Evolutionary conservation across 2,888 invertebrate genomes (phyloP).

Genomic region (Anoncus sp.): DNA sequence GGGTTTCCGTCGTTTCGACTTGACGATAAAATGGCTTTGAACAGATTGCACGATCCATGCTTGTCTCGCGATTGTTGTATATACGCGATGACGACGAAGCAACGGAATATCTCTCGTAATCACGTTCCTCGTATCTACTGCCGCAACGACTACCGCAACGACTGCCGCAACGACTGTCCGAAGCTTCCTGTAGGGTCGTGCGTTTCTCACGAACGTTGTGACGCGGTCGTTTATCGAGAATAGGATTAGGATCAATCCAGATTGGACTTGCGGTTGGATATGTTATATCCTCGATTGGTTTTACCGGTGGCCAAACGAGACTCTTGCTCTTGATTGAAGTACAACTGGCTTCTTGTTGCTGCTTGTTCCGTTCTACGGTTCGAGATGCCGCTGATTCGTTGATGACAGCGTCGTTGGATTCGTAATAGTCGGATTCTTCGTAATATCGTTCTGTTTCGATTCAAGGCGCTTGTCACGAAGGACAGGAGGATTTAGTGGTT

Average conservation of each 20-base stretch:
- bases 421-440: conserved; percentile 73
- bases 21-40: conserved; percentile 77
- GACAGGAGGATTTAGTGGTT: background rate
- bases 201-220: conserved; percentile 76
- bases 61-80: conserved; percentile 47
- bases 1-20: conserved; percentile 73
- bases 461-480: background rate
- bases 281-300: conserved; percentile 79
- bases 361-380: conserved; percentile 2
- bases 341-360: conserved; percentile 2
- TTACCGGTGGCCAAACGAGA: conserved; percentile 79
- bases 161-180: conserved; percentile 59
- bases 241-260: conserved; percentile 80
- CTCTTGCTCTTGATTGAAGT: conserved; percentile 73
- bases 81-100: conserved; percentile 41
- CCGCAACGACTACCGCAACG: conserved; percentile 58
- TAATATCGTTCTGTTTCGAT: conserved; percentile 55
- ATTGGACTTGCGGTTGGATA: conserved; percentile 81
- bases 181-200: conserved; percentile 72
- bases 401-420: conserved; percentile 65
- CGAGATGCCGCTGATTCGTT: background rate
- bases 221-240: conserved; percentile 71
- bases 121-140: conserved; percentile 58
- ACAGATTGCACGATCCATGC: conserved; percentile 79
- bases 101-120: conserved; percentile 48